A percentile compares a stretch with the other conserved stretches of the same genome.
Evolutionary conservation across 2,888 invertebrate genomes (phyloP).

Genomic region (Tipula vernalis): DNA sequence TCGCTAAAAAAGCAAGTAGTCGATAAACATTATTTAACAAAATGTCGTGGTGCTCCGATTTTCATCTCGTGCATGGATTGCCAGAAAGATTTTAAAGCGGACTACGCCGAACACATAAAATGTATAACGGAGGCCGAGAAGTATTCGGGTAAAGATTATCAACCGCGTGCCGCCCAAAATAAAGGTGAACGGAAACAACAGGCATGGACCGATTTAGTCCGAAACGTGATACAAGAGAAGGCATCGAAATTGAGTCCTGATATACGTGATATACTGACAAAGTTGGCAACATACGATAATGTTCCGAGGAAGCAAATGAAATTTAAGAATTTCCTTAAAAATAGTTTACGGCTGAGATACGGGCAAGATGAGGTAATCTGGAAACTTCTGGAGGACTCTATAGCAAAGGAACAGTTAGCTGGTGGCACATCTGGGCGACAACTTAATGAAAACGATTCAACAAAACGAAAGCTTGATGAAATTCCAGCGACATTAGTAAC

Average conservation of each 20-base stretch:
- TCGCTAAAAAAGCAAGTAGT: slow-evolving; percentile 84
- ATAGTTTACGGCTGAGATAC: slow-evolving; percentile 30
- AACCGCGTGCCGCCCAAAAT: slow-evolving; percentile 52
- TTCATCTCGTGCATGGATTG: slow-evolving; percentile 88
- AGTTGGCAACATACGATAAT: slow-evolving; percentile 59
- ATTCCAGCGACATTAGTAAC: slow-evolving; percentile 17
- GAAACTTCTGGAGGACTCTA: slow-evolving; percentile 42
- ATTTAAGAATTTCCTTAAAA: slow-evolving; percentile 65
- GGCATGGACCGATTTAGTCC: slow-evolving; percentile 48
- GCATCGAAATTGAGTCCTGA: slow-evolving; percentile 33
- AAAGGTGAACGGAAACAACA: slow-evolving; percentile 82
- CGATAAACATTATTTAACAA: slow-evolving; percentile 69
- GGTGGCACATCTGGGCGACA: background rate
- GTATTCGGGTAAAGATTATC: slow-evolving; percentile 73
- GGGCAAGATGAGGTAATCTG: slow-evolving; percentile 58
- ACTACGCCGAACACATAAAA: slow-evolving; percentile 66
- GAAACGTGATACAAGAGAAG: slow-evolving; percentile 26
- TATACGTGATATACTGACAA: slow-evolving; percentile 49
- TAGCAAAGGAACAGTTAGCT: slow-evolving; percentile 28
- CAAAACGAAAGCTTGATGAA: slow-evolving; percentile 7
- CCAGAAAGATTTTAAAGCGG: slow-evolving; percentile 73
- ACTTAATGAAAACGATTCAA: background rate
- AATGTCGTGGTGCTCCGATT: slow-evolving; percentile 52
- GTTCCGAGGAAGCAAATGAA: slow-evolving; percentile 77
- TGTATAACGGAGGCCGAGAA: slow-evolving; percentile 79